A percentile compares a stretch with the other conserved stretches of the same genome.
Conservation (phyloP, 2,888 invertebrate species). For the Embidobia sp. region DNA sequence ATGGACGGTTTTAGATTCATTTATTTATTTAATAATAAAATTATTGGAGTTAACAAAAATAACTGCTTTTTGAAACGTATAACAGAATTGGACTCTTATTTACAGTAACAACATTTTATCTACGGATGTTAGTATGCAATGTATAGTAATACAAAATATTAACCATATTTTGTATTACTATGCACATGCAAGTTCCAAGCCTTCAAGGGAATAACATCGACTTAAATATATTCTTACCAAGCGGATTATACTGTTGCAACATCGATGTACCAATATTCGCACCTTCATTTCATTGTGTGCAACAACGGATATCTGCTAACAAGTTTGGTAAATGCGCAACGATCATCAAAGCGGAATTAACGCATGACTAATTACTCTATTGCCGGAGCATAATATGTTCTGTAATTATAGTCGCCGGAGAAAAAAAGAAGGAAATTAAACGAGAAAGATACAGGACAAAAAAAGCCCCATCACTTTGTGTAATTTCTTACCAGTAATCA, state of each 20-base stretch:
- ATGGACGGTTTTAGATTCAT: too few relatives aligned
- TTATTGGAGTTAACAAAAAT: too few relatives aligned
- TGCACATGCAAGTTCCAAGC: conserved; percentile 9
- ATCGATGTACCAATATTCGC: conserved; percentile 50
- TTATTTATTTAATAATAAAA: too few relatives aligned
- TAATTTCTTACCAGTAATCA: too few relatives aligned
- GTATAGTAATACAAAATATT: conserved; percentile 15
- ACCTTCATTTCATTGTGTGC: conserved; percentile 39
- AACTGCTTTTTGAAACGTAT: too few relatives aligned
- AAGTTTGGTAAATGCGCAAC: conserved; percentile 51
- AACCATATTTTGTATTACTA: conserved; percentile 26
- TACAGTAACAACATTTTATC: conserved; percentile 33
- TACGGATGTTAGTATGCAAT: conserved; percentile 10
- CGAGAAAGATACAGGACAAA: conserved; percentile 6
- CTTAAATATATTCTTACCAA: conserved; percentile 20
- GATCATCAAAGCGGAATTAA: conserved; percentile 56
- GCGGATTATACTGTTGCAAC: conserved; percentile 45
- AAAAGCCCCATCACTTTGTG: conserved; percentile 33
- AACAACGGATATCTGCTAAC: conserved; percentile 43
- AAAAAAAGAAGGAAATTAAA: conserved; percentile 12
- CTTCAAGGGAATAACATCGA: conserved; percentile 18
- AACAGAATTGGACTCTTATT: too few relatives aligned
- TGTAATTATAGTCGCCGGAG: conserved; percentile 40
- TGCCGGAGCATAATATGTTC: conserved; percentile 27
- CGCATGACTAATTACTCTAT: conserved; percentile 54